Percentiles rank a stretch among this genome's conserved stretches.
These are phyloP conservation scores for Phaethornis superciliosus DNA, from an alignment of 2,113 vertebrate genomes.

Conservation along the genomic window DNA sequence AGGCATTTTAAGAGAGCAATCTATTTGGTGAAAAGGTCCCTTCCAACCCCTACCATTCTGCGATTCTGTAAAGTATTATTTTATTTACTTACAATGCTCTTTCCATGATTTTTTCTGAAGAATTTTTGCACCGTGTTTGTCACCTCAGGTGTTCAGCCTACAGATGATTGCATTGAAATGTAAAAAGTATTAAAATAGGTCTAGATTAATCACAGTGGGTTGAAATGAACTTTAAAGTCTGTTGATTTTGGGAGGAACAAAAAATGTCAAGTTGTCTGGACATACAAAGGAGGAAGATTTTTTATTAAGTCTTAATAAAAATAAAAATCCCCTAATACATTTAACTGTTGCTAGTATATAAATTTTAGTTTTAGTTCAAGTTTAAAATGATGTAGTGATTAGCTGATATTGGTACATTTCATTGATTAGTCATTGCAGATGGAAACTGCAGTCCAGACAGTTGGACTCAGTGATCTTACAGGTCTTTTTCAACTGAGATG, in stretches of 20 bases:
- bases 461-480: too few relatives aligned
- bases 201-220: slow-evolving; percentile 38
- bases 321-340: not conserved
- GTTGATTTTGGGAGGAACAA: slow-evolving; percentile 10
- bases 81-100: slow-evolving; percentile 29
- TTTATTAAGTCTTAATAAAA: not conserved
- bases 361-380: not conserved
- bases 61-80: not conserved
- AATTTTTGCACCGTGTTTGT: not conserved
- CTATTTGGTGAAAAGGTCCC: slow-evolving; percentile 37
- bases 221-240: slow-evolving; percentile 40
- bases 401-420: not conserved
- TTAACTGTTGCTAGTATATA: not conserved
- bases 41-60: too few relatives aligned
- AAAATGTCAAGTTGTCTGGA: not conserved
- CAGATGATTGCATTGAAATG: slow-evolving; percentile 23
- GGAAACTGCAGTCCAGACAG: not conserved
- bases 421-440: not conserved
- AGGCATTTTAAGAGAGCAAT: slow-evolving; percentile 41
- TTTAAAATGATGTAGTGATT: not conserved
- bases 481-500: too few relatives aligned
- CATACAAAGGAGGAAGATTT: not conserved
- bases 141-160: slow-evolving; percentile 42
- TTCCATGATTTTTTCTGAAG: slow-evolving; percentile 32
- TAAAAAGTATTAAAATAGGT: slow-evolving; percentile 38